Conservation (phyloP, 2,888 invertebrate genomes). For the Serrognathus titanus region DNA sequence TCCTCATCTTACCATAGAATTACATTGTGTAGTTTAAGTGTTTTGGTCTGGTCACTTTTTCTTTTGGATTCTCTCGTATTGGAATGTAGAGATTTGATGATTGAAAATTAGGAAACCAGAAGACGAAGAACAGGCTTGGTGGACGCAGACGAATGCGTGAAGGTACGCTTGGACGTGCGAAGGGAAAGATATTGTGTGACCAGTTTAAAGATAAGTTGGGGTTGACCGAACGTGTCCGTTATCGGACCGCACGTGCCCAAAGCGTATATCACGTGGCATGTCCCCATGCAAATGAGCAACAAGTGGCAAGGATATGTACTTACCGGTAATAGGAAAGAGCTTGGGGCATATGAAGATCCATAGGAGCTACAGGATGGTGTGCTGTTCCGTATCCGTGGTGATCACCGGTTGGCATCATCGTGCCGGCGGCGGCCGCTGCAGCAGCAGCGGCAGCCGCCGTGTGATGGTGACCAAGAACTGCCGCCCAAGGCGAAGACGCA, state of each 20-base stretch:
- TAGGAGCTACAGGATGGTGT: conserved; percentile 59
- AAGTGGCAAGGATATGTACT: conserved; percentile 44
- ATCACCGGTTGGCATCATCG: conserved; percentile 50
- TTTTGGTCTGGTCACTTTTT: too few species aligned
- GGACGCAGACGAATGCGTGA: too few species aligned
- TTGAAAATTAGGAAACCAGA: too few species aligned
- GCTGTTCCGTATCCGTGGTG: conserved; percentile 58
- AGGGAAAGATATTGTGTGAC: too few species aligned
- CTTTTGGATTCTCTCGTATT: too few species aligned
- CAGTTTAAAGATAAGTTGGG: not conserved
- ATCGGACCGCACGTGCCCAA: conserved; percentile 43
- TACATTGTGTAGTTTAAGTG: too few species aligned
- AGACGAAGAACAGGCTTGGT: too few species aligned
- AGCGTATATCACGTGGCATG: conserved; percentile 44
- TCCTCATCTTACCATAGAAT: too few species aligned
- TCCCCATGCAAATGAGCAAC: conserved; percentile 46
- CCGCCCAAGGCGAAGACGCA: conserved; percentile 75
- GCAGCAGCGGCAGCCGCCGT: conserved; percentile 47
- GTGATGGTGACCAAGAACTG: conserved; percentile 66
- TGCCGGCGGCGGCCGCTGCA: conserved; percentile 47
- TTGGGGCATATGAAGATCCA: conserved; percentile 90
- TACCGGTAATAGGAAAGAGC: conserved; percentile 90
- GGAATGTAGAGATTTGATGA: too few species aligned
- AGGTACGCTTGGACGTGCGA: too few species aligned
- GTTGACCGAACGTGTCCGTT: conserved; percentile 16